Evolutionary conservation across 2,113 vertebrate genomes (phyloP).

Genomic region (Ochotona curzoniae): DNA sequence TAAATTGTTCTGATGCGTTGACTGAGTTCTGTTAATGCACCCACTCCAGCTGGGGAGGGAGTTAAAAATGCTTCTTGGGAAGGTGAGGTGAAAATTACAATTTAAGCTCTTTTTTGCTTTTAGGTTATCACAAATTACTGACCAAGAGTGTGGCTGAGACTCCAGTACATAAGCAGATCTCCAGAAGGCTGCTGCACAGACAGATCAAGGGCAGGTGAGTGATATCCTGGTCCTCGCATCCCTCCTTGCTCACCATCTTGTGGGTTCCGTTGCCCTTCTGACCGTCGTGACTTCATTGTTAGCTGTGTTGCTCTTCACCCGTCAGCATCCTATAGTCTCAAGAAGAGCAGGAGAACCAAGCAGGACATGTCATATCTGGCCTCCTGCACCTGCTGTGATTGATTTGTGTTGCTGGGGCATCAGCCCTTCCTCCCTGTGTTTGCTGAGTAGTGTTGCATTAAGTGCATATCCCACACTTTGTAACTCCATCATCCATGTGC

Average conservation of each 20-base stretch:
- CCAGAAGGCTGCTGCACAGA: slow-evolving; percentile 90
- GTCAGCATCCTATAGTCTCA: not conserved
- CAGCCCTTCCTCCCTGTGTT: not conserved
- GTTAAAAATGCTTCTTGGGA: not conserved
- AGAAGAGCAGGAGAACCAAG: not conserved
- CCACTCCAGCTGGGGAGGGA: not conserved
- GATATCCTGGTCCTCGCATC: not conserved
- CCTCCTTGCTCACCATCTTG: not conserved
- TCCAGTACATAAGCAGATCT: slow-evolving; percentile 94
- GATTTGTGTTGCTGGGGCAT: not conserved
- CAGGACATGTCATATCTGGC: not conserved
- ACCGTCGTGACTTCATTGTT: not conserved
- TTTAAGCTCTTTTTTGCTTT: slow-evolving; percentile 17
- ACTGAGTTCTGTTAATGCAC: not conserved
- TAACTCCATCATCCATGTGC: not conserved
- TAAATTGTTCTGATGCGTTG: not conserved
- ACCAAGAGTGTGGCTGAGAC: slow-evolving; percentile 96
- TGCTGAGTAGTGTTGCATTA: not conserved
- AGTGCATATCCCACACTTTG: not conserved
- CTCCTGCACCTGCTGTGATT: not conserved
- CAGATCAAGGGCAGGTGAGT: slow-evolving; percentile 94
- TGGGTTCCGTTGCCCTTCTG: not conserved
- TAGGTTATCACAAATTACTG: slow-evolving; percentile 90
- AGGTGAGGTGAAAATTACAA: not conserved
- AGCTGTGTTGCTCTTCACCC: not conserved